Base-by-base conservation (phyloP, 2,888 invertebrate genomes). In the Cryptocephalus moraei region DNA sequence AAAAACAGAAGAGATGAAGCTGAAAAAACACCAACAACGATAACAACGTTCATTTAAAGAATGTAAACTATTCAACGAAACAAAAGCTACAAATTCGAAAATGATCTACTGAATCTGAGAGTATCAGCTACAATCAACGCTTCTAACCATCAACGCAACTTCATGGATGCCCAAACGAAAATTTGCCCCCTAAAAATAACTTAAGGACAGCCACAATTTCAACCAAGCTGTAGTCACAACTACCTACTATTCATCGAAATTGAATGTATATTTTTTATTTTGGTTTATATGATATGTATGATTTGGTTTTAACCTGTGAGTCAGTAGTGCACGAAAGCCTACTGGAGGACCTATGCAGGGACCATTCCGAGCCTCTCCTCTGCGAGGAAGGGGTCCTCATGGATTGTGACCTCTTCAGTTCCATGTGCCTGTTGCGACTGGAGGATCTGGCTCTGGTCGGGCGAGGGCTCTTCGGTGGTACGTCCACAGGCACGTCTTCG, bases 271-370 rank as follows among this genome's bases (percentile, higher is more conserved):
- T 36, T 36, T 36, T 36, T 6, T 2, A 6, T 36, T 36, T 36
- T 22, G 3, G 3, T 22, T 22, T 36, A 2, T 2, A 12, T 36
- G 4, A 36, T 4, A 36, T 11, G 3, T 12, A 36, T 6, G 36
- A 6, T 11, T 12, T 36, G n/a, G 36, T 11, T 36, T 13, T 64
- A 67, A 82, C 83, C 65, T 81, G 77, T 4, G 81, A 80, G 62
- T 83, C 82, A 59, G 81, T 81, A 44, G 80, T 79, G 51, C 81
- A 73, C 1, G 82, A 82, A 55, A 80, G 80, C 48, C 81, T 69
- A 63, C 82, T 82, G 45, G 77, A 74, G n/a, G 81, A 80, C 52
- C 80, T 71, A 56, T 78, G 77, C 50, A 80, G 72, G 31, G 74
- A 74, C 62, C 62, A 62, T 48, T 63, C 60, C 42, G 65, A 61